Evolutionary conservation across 2,888 invertebrate genomes (phyloP).

Genomic region (Notodonta dromedarius): DNA sequence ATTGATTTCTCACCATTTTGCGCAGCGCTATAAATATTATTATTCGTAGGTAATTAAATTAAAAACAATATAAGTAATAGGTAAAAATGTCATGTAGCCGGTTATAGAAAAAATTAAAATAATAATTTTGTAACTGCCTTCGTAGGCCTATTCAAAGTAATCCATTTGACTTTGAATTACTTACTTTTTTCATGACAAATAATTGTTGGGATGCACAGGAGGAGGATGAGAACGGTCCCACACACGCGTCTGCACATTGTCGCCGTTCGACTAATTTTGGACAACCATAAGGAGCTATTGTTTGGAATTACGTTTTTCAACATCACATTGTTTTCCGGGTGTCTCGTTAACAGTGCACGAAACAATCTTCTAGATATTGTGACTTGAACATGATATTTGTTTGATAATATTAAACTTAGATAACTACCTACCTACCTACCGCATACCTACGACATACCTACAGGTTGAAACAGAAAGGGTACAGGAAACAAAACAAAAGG

Average conservation of each 20-base stretch:
- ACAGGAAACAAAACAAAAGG: no score
- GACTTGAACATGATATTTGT: conserved; percentile 9
- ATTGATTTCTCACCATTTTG: conserved; percentile 72
- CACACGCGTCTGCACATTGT: conserved; percentile 29
- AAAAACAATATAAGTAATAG: no score
- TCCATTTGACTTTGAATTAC: conserved; percentile 3
- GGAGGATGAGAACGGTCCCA: conserved; percentile 12
- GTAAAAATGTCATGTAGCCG: background rate
- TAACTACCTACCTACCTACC: background rate
- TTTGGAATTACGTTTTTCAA: conserved; percentile 24
- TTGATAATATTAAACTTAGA: conserved; percentile 3
- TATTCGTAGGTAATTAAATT: background rate
- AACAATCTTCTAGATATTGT: conserved; percentile 32
- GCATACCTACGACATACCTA: background rate
- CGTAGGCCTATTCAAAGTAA: no score
- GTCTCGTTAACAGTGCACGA: conserved; percentile 13
- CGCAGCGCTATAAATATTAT: conserved; percentile 58
- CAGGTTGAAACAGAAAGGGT: no score
- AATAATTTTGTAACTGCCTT: no score
- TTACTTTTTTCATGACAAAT: conserved; percentile 40
- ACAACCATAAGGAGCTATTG: conserved; percentile 9
- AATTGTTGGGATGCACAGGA: conserved; percentile 14
- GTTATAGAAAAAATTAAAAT: background rate
- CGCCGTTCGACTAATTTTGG: conserved; percentile 21
- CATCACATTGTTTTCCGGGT: conserved; percentile 26